Evolutionary conservation across 1,140 invertebrate species (phyloP).

Genomic region (Aplysia californica): DNA sequence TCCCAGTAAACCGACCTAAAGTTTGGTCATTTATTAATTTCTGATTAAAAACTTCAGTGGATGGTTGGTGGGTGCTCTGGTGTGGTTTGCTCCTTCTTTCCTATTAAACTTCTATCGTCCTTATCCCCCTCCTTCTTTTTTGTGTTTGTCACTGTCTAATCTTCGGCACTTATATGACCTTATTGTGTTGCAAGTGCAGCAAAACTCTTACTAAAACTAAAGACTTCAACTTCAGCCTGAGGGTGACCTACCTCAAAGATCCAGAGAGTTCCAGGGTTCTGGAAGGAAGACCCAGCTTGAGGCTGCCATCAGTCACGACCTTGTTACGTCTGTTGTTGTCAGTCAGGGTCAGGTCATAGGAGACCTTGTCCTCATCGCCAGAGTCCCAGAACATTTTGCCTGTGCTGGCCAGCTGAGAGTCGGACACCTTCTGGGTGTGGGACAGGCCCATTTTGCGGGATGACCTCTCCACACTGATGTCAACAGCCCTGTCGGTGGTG

Average conservation of each 20-base stretch:
- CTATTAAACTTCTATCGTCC: too few species aligned
- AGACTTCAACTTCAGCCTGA: not conserved
- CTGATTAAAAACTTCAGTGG: not conserved
- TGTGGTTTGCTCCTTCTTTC: too few species aligned
- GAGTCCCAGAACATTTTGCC: conserved; percentile 19
- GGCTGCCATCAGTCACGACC: not conserved
- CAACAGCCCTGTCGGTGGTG: not conserved
- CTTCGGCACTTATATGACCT: too few species aligned
- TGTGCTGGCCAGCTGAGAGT: not conserved
- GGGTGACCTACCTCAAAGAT: not conserved
- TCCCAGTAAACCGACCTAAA: too few species aligned
- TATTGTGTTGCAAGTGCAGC: too few species aligned
- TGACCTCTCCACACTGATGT: conserved; percentile 13
- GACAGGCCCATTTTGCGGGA: conserved; percentile 17
- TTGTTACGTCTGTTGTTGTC: conserved; percentile 13
- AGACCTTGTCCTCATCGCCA: conserved; percentile 1
- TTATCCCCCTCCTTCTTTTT: too few species aligned
- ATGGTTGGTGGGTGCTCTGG: too few species aligned
- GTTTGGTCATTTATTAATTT: not conserved
- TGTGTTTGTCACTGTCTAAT: too few species aligned
- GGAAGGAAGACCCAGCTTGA: conserved; percentile 19
- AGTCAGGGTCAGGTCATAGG: conserved; percentile 11
- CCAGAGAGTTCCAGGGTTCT: conserved; percentile 16
- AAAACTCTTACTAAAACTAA: too few species aligned
- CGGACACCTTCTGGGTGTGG: not conserved